phyloP scores from a whole-genome alignment of 2,113 vertebrate genomes.

The Cynoglossus semilaevis region DNA sequence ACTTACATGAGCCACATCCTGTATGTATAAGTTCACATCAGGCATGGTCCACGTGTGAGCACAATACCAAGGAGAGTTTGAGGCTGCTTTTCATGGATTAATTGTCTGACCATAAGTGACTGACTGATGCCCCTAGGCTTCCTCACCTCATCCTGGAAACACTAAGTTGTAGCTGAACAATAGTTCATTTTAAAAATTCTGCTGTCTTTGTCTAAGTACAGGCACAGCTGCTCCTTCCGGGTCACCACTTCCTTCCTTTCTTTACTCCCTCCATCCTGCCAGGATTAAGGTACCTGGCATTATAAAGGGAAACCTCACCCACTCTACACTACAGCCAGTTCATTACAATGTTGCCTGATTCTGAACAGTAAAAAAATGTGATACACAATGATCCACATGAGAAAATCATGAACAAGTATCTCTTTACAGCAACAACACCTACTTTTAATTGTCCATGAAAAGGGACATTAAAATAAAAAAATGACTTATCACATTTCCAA shows the following conservation, averaged over 20 bases:
- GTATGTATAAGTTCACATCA: background rate
- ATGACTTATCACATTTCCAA: too few relatives aligned
- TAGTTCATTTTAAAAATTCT: slow-evolving; percentile 49
- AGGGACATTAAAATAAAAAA: too few relatives aligned
- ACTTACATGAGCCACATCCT: background rate
- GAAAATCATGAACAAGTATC: too few relatives aligned
- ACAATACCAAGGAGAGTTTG: background rate
- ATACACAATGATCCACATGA: too few relatives aligned
- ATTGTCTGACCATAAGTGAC: background rate
- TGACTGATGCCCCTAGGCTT: background rate
- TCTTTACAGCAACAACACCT: too few relatives aligned
- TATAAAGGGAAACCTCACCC: slow-evolving; percentile 34
- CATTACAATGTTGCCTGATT: background rate
- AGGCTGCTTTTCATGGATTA: background rate
- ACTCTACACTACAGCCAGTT: slow-evolving; percentile 6
- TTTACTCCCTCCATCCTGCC: slow-evolving; percentile 44
- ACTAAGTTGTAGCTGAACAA: slow-evolving; percentile 40
- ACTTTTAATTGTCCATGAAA: too few relatives aligned
- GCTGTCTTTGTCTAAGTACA: slow-evolving; percentile 34
- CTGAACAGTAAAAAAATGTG: background rate
- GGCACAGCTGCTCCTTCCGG: slow-evolving; percentile 61
- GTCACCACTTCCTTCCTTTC: slow-evolving; percentile 36
- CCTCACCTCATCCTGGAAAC: slow-evolving; percentile 10
- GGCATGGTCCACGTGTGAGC: background rate
- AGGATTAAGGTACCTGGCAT: slow-evolving; percentile 46